Base-by-base conservation (phyloP, 2,888 invertebrate genomes). In the Orthonychiurus folsomi region DNA sequence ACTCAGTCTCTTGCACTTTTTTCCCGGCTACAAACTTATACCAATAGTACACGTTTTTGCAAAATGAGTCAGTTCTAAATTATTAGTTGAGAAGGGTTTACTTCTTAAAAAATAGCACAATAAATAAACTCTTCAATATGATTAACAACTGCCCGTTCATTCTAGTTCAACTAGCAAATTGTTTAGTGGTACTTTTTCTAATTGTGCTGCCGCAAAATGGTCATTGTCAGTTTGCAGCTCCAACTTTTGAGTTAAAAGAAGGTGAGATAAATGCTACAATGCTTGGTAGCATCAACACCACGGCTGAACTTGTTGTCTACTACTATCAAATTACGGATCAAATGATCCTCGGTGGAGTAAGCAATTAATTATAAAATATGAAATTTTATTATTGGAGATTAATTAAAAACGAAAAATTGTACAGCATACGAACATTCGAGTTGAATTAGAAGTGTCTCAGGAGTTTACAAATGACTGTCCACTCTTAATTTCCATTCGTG, bases 401-500 rank as follows among this genome's bases (percentile, higher is more conserved):
- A n/a, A n/a, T n/a, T n/a, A n/a, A n/a, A n/a, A n/a, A n/a, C n/a
- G n/a, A n/a, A n/a, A n/a, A n/a, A n/a, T n/a, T n/a, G n/a, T n/a
- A n/a, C n/a, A 37, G 37, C 5, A 37, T 9, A 37, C 37, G 9
- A 37, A 15, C 15, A 37, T 59, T 3, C 37, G 59, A 48, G 50
- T 59, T 20, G 9, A n/a, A 23, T 24, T 50, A 25, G 18, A 18
- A 18, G 21, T 59, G 24, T n/a, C 5, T 20, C 28, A 37, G 15
- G 15, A 27, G 5, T 56, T 28, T 20, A 21, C 20, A 23, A 47
- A 5, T 3, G 50, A 59, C 3, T 59, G 59, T 26, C 62, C 62
- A 28, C 24, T 63, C 2, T 12, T 63, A 18, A 60, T 63, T 25
- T 60, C 60, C 15, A 53, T 63, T 9, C 15, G 60, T 27, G 60